Evolutionary conservation across 2,888 invertebrate species (phyloP).

Genomic region (Drosophila helvetica): DNA sequence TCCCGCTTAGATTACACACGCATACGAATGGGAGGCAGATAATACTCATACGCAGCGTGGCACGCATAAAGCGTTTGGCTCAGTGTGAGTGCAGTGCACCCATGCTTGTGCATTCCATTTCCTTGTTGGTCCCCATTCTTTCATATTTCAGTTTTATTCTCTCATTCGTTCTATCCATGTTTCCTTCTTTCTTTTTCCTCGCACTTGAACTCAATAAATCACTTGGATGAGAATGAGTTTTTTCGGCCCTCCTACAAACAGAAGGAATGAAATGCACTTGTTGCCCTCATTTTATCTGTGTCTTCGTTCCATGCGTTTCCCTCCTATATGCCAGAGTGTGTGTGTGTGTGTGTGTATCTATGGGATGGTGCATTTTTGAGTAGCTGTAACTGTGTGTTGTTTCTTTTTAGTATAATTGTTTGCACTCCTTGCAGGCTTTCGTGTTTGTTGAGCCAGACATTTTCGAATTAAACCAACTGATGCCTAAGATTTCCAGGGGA

Average conservation of each 20-base stretch:
- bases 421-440: slow-evolving; percentile 42
- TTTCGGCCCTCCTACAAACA: no score
- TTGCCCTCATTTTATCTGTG: slow-evolving; percentile 41
- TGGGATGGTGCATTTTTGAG: neutral
- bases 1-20: slow-evolving; percentile 48
- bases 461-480: slow-evolving; percentile 25
- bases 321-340: slow-evolving; percentile 1
- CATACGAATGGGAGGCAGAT: slow-evolving; percentile 12
- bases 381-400: neutral
- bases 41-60: slow-evolving; percentile 51
- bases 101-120: slow-evolving; percentile 1
- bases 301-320: slow-evolving; percentile 1
- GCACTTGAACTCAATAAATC: slow-evolving; percentile 62
- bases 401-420: slow-evolving; percentile 53
- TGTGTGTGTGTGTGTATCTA: slow-evolving; percentile 2
- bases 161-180: neutral
- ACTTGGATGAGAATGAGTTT: slow-evolving; percentile 28
- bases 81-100: neutral
- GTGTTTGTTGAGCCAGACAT: slow-evolving; percentile 27
- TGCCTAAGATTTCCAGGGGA: neutral
- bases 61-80: slow-evolving; percentile 30
- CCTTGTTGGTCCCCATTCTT: slow-evolving; percentile 1
- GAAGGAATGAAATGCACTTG: slow-evolving; percentile 48
- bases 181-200: slow-evolving; percentile 13
- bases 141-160: slow-evolving; percentile 40